Evolutionary conservation across 1,140 invertebrate genomes (phyloP).

Genomic region (Branchinecta lindahli): DNA sequence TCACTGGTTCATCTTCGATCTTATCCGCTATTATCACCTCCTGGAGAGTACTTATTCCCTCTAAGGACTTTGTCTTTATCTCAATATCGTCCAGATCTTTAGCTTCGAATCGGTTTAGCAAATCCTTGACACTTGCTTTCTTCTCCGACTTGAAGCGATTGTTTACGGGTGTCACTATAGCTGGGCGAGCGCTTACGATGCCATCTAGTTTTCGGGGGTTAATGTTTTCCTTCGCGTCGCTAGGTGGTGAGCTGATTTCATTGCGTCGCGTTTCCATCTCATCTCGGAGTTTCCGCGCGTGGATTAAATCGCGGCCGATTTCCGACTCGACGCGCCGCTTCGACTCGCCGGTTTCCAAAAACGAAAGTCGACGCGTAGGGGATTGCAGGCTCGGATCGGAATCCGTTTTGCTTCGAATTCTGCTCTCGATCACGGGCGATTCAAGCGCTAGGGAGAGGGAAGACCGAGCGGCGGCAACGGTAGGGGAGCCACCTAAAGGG

Average conservation of each 20-base stretch:
- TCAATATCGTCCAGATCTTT: slow-evolving; percentile 7
- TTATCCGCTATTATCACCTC: neutral
- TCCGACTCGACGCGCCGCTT: slow-evolving; percentile 38
- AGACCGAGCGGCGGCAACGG: neutral
- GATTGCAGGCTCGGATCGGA: neutral
- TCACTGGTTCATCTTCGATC: neutral
- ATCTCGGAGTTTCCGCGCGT: slow-evolving; percentile 36
- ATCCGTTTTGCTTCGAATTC: neutral
- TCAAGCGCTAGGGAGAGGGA: neutral
- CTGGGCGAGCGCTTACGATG: neutral
- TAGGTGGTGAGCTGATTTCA: slow-evolving; percentile 17
- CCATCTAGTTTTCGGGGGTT: neutral
- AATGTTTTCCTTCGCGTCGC: neutral
- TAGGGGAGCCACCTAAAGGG: neutral
- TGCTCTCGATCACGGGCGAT: neutral
- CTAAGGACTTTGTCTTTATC: neutral
- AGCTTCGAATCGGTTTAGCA: slow-evolving; percentile 32
- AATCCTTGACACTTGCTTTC: slow-evolving; percentile 31
- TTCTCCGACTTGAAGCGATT: slow-evolving; percentile 11
- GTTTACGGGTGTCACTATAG: neutral
- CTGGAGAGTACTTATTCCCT: neutral
- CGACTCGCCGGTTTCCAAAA: slow-evolving; percentile 22
- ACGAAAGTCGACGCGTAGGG: neutral
- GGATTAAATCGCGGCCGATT: slow-evolving; percentile 37
- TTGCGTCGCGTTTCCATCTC: slow-evolving; percentile 32